Base-by-base conservation (phyloP, 2,797 vertebrate genomes). In the Mormyrops attenuatus region DNA sequence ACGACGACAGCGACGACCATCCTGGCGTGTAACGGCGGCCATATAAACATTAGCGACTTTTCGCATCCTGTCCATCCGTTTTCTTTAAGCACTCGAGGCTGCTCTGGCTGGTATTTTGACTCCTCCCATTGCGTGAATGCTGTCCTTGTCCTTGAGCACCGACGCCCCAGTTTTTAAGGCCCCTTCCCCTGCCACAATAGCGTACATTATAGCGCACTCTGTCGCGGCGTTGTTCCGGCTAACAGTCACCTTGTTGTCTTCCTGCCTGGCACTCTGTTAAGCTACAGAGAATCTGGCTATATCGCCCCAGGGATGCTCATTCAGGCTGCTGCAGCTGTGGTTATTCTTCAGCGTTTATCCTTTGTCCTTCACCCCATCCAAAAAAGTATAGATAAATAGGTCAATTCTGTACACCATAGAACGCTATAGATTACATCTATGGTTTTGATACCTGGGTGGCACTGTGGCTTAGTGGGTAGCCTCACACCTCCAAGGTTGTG, bases 111-210 rank as follows among this genome's bases (percentile, higher is more conserved):
- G 60, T 38, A 41, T 52, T 69, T 44, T 17, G 89, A 89, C 73
- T 38, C 80, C 89, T 89, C 89, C 89, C 89, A 89, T 89, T 50
- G 6, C 4, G 17, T 89, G 89, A 87, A 87, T 89, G 89, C 89
- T 85, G 86, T 90, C 89, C 80, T 41, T 90, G 82, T 88, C 91
- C 84, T 52, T 34, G 90, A 57, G 49, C 66, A 87, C 85, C 69
- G 87, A 88, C 88, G 7, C 44, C 47, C 15, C 20, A 73, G 47
- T 88, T 85, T 20, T 73, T 34, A 57, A 26, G n/a, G 57, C 53
- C 55, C 52, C 22, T 50, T 50, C 88, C 73, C 41, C 41, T 52
- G 9, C 69, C 84, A 89, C 80, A 90, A 89, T 85, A 7, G 34
- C 26, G 34, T 7, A 26, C 88, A 90, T 90, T 90, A 57, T 90